Base-by-base conservation (phyloP, 1,140 invertebrate genomes). In the Pachypeltis micranthus region DNA sequence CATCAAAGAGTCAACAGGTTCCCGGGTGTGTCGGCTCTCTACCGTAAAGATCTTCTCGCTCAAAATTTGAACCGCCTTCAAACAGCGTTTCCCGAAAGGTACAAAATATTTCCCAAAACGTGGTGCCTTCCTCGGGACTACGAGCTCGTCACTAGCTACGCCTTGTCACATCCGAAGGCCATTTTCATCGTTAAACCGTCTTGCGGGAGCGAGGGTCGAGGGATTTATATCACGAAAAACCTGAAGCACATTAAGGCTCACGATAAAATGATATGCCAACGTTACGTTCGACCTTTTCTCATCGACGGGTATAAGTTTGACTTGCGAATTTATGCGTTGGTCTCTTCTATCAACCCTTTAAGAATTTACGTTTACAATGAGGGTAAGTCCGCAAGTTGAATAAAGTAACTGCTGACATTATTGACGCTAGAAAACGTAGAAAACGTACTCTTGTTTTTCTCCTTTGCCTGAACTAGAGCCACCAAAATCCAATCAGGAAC, bases 291-390 rank as follows among this genome's bases (percentile, higher is more conserved):
- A 65, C 93, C 93, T 4, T 85, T 89, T 64, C 74, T 90, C 16
- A 82, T 93, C 1, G 88, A 90, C 71, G 88, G 88, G 0, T 82
- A 91, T 72, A 97, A 96, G 77, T 98, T 98, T 77, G 95, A 98
- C 73, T 92, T 98, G 72, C 94, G 95, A 21, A 83, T 98, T 19
- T 98, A 98, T 75, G 90, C 91, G 0, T 86, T 91, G 0, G 77
- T 97, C 1, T 96, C 94, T 0, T 95, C 91, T 0, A 80, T 98
- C 0, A 81, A 95, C 76, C 95, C 95, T 14, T 73, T 98, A 0
- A 78, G 93, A 69, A 81, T 90, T 0, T 98, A 97, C 70, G 85
- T 87, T 62, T 92, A 94, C 71, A 87, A 88, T 72, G 90, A 86
- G 3, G 95, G 97, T 70, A n/a, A n/a, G n/a, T n/a, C n/a, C n/a